These are phyloP conservation scores for Athetis lepigone DNA, from an alignment of 2,888 invertebrate genomes.

Conservation along the genomic window DNA sequence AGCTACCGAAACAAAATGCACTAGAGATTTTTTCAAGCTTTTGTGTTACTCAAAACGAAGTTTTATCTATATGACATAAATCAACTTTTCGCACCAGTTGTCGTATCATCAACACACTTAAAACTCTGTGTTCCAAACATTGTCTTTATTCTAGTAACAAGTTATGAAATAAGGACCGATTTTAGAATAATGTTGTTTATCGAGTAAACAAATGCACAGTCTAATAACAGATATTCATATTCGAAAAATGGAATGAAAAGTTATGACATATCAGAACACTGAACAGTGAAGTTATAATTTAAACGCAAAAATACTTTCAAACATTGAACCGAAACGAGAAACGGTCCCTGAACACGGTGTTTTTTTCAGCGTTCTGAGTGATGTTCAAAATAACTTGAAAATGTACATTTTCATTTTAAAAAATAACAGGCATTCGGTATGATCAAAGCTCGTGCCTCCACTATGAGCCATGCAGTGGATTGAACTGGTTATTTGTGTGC, in stretches of 20 bases:
- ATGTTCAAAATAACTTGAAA: too few species aligned
- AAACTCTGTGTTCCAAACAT: neutral
- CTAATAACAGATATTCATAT: conserved; percentile 5
- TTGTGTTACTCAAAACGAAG: neutral
- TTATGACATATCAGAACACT: conserved; percentile 1
- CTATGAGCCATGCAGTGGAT: too few species aligned
- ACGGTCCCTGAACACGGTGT: too few species aligned
- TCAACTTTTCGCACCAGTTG: neutral
- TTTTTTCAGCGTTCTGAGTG: too few species aligned
- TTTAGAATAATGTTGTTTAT: conserved; percentile 16
- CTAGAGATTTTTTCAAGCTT: neutral
- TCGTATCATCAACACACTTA: conserved; percentile 18
- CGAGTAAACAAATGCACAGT: conserved; percentile 3
- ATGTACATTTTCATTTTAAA: too few species aligned
- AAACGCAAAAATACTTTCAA: conserved; percentile 15
- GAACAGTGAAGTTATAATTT: neutral
- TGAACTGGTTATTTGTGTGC: too few species aligned
- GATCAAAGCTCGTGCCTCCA: too few species aligned
- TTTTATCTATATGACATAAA: conserved; percentile 7
- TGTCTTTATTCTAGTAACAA: conserved; percentile 22
- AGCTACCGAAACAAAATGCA: neutral
- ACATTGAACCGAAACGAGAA: too few species aligned
- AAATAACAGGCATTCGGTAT: too few species aligned
- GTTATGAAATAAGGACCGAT: neutral
- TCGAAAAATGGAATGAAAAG: conserved; percentile 17